Conservation (phyloP, 2,113 vertebrate species). For the Perccottus glenii region DNA sequence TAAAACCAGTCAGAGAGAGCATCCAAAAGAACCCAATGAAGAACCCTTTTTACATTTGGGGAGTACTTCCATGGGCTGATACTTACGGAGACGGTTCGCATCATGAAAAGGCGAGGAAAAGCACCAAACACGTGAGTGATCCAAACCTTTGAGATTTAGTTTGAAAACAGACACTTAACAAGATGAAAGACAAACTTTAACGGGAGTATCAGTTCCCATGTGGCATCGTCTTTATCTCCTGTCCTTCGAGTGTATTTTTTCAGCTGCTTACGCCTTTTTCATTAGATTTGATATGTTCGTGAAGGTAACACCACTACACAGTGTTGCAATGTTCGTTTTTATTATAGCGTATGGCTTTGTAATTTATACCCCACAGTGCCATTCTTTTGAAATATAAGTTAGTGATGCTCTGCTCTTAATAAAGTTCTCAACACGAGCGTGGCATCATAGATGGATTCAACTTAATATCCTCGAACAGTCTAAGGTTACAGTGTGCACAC, state of each 20-base stretch:
- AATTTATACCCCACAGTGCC: background rate
- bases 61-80: conserved; percentile 4
- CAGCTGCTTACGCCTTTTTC: conserved; percentile 10
- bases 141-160: background rate
- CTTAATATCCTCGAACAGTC: too few relatives aligned
- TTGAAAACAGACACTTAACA: conserved; percentile 7
- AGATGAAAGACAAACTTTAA: conserved; percentile 47
- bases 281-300: conserved; percentile 1
- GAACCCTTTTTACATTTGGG: background rate
- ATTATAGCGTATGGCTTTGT: background rate
- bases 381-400: background rate
- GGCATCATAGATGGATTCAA: too few relatives aligned
- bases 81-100: conserved; percentile 6
- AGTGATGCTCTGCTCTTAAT: background rate
- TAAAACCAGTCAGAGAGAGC: conserved; percentile 19
- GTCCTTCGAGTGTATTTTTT: conserved; percentile 22
- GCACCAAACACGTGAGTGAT: conserved; percentile 60
- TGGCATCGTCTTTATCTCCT: conserved; percentile 21
- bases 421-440: background rate
- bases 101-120: conserved; percentile 53
- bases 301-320: background rate
- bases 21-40: conserved; percentile 24
- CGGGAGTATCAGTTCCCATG: conserved; percentile 16
- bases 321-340: background rate
- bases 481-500: too few relatives aligned